phyloP scores from a whole-genome alignment of 2,888 invertebrate species.

The Beris morrisii region DNA sequence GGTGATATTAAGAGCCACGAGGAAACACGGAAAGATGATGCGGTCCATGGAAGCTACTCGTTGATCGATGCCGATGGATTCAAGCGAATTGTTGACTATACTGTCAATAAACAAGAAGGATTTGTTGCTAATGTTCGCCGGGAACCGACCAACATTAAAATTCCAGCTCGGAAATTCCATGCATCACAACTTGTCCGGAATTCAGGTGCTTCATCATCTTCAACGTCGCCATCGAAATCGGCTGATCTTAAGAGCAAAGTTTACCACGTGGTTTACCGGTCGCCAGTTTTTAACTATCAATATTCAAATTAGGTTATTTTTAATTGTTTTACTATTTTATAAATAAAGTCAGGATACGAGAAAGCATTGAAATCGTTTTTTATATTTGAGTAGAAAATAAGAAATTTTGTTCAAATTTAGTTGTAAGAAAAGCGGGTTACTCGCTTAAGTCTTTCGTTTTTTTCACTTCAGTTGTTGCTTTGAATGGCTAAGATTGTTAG shows the following conservation, averaged over 20 bases:
- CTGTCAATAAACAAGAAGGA: slow-evolving; percentile 34
- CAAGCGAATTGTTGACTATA: slow-evolving; percentile 37
- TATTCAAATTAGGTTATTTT: neutral
- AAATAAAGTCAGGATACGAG: too few species aligned
- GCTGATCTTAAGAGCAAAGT: too few species aligned
- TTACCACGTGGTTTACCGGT: slow-evolving; percentile 5
- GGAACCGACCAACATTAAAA: slow-evolving; percentile 21
- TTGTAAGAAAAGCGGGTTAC: slow-evolving; percentile 8
- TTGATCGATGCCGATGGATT: slow-evolving; percentile 36
- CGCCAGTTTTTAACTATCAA: slow-evolving; percentile 1
- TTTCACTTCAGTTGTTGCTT: neutral
- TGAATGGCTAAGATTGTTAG: neutral
- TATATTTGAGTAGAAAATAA: too few species aligned
- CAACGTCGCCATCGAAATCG: too few species aligned
- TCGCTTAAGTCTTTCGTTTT: slow-evolving; percentile 19
- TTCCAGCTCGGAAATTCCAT: slow-evolving; percentile 12
- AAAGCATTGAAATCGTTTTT: too few species aligned
- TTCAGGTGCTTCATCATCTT: neutral
- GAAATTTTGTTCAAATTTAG: too few species aligned
- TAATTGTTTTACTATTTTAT: too few species aligned
- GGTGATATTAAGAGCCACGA: slow-evolving; percentile 36
- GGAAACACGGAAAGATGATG: slow-evolving; percentile 36
- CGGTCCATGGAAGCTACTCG: slow-evolving; percentile 35
- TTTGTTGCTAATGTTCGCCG: slow-evolving; percentile 37
- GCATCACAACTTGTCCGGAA: neutral